Conservation (phyloP, 2,888 invertebrate species). For the Coecobrya sp. region DNA sequence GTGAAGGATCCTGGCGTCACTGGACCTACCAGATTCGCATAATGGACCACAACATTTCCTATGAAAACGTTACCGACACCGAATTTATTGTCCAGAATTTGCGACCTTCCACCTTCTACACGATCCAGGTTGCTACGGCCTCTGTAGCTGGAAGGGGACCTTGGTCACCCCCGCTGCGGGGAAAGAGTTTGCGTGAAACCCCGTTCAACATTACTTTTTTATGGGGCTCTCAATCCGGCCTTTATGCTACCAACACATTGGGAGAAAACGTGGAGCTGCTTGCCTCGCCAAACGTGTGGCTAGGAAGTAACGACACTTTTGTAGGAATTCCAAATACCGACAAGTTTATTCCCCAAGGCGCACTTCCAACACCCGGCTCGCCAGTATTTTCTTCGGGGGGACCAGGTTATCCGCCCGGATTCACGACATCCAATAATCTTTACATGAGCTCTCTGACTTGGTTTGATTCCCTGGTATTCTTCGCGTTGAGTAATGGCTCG, state of each 20-base stretch:
- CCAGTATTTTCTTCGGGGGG: background rate
- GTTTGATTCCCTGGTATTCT: constrained; percentile 82
- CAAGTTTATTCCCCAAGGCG: constrained; percentile 14
- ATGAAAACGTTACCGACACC: constrained; percentile 81
- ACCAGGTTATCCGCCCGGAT: background rate
- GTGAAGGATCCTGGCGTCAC: constrained; percentile 91
- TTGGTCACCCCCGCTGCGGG: constrained; percentile 93
- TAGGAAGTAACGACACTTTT: background rate
- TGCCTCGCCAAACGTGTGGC: constrained; percentile 88
- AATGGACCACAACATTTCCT: constrained; percentile 81
- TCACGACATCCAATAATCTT: background rate
- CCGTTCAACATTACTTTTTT: constrained; percentile 87
- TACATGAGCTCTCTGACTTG: constrained; percentile 83
- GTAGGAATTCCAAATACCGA: background rate
- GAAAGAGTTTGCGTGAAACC: constrained; percentile 89
- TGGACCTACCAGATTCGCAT: constrained; percentile 93
- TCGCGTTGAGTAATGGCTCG: constrained; percentile 84
- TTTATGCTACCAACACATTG: constrained; percentile 94
- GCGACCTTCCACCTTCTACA: constrained; percentile 89
- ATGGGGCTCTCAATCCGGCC: constrained; percentile 93
- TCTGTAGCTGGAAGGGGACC: constrained; percentile 93
- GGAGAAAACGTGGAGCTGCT: constrained; percentile 92
- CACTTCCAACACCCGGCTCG: background rate
- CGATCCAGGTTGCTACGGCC: constrained; percentile 93
- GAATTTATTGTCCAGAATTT: constrained; percentile 85